Evolutionary conservation across 2,797 vertebrate species (phyloP).

Genomic region (Iguana delicatissima): DNA sequence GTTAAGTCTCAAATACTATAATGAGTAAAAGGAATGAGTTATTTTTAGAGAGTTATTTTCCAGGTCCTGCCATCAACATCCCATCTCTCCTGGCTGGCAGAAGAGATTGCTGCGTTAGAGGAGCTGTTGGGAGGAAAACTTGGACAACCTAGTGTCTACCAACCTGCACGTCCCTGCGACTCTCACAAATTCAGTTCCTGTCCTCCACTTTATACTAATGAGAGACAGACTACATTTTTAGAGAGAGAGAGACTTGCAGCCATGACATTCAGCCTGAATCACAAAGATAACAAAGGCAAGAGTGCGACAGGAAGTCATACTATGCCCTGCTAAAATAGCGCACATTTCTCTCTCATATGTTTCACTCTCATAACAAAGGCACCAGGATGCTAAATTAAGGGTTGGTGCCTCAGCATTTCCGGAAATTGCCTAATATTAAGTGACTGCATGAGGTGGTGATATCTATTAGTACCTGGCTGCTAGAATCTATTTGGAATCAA

Average conservation of each 20-base stretch:
- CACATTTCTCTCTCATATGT: neutral
- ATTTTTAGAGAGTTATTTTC: no score
- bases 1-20: no score
- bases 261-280: constrained; percentile 12
- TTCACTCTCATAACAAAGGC: constrained; percentile 2
- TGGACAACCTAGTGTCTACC: neutral
- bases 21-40: no score
- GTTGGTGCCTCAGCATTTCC: neutral
- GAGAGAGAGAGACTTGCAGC: neutral
- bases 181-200: neutral
- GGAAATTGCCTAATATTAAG: constrained; percentile 16
- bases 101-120: neutral
- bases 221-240: neutral
- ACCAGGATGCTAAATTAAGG: neutral
- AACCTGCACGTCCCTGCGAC: neutral
- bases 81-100: neutral
- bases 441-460: neutral
- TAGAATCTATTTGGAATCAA: constrained; percentile 10
- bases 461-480: constrained; percentile 25
- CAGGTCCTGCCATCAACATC: no score
- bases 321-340: constrained; percentile 26
- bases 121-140: neutral
- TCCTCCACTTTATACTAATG: neutral
- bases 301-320: constrained; percentile 42
- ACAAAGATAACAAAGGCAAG: constrained; percentile 20